Base-by-base conservation (phyloP, 2,113 vertebrate genomes). In the Blennius ocellaris region DNA sequence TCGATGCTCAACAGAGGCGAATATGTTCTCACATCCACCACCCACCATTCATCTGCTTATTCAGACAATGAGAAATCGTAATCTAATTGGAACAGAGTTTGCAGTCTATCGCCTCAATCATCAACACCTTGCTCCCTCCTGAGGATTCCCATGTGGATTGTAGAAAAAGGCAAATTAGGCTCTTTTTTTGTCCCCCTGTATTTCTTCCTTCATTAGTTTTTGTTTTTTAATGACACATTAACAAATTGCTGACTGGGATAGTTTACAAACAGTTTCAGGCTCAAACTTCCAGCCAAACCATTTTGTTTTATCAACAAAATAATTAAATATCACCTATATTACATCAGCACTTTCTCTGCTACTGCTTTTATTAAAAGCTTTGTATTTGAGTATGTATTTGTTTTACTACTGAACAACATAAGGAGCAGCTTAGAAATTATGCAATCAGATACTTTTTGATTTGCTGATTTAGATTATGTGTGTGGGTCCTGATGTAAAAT, bases 181-280 rank as follows among this genome's bases (percentile, higher is more conserved):
- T 87, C 79, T 45, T 65, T 69, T 69, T 50, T 17, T 51, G 0
- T 15, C 30, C 68, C 30, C 5, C 39, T 44, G 41, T 12, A 40
- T 62, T 80, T 76, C 47, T n/a, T 8, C 40, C 8, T 37, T 85
- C 21, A 30, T 30, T 30, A 30, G 21, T 75, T 67, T 77, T 56
- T 65, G 30, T 48, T 51, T 36, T 69, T 82, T 76, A 56, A 61
- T 44, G 64, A 66, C 61, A 47, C 64, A 82, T 83, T 81, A 74
- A 65, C 16, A 76, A 12, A 16, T 40, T 71, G 78, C 78, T 80
- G 81, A 76, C 66, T 80, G 52, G 2, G 52, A 8, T 6, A 1
- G 9, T 72, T 70, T 58, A 49, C 58, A 38, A 70, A 2, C 11
- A 49, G 38, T 67, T n/a, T 51, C 44, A 36, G n/a, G 5, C 40